Evolutionary conservation across 30 jellyfish, hydroid and myxozoan species (phyloP), one percentile per base, ranked within the genome.

Genomic region (Clytia hemisphaerica): DNA sequence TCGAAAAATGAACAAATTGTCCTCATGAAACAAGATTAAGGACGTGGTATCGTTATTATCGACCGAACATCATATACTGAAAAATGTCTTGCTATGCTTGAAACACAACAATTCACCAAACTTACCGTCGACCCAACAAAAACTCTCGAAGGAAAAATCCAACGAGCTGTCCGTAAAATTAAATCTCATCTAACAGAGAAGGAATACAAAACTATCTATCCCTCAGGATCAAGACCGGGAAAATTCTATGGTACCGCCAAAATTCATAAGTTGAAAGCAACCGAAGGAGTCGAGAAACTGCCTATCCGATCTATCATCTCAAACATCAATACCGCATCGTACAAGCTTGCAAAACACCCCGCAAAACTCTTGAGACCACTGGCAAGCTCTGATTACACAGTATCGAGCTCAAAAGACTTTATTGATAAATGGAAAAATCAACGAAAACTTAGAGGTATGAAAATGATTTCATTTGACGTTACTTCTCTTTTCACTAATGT

Each of bases 161-260:
- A 67, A 45, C 42, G 45, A 48, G 76, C 80, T 40, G 76, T 67
- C 35, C 26, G 80, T 18, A 36, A 40, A 19, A 67, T 45, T 34
- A 67, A 67, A 47, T 26, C 28, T 18, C 21, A 18, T 67, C 45
- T 67, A 35, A 40, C 80, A 42, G 26, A 67, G 3, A 31, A 49
- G 7, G 75, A 67, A 67, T 40, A 67, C 31, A 5, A 76, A 19
- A 67, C 80, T 12, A 16, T 67, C 19, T 67, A 40, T 47, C 74
- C 80, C 3, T 40, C 80, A 10, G 80, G 80, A 10, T 67, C 80
- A 67, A 45, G 77, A 9, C 80, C 80, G 26, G 80, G 49, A 15
- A 42, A 67, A 47, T 34, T 67, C 25, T 67, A 67, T 26, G 78
- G 80, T 38, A 67, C 80, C 73, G 75, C 80, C 46, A 67, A 67